Percentiles rank a stretch among this genome's conserved stretches.
Conservation (phyloP, 2,797 vertebrate species). For the Neosilurus mollespiculum region DNA sequence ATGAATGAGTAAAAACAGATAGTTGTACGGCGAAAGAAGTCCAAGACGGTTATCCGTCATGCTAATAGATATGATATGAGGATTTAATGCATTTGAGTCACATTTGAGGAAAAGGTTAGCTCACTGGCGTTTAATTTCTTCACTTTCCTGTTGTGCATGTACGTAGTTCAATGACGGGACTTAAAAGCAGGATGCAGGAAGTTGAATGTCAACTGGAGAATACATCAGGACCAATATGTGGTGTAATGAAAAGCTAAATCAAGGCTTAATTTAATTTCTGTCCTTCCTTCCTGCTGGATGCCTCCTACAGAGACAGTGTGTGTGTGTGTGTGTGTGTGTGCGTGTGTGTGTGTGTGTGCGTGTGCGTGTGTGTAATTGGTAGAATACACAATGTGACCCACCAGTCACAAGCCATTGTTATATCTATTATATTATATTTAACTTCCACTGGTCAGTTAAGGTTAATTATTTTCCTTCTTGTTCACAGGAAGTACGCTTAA, state of each 20-base stretch:
- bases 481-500: conserved; percentile 27
- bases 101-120: conserved; percentile 2
- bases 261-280: conserved; percentile 33
- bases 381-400: conserved; percentile 37
- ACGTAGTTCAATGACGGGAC: neutral
- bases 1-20: too few relatives aligned
- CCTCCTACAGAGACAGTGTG: conserved; percentile 17
- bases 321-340: conserved; percentile 19
- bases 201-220: conserved; percentile 31
- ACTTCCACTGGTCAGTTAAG: conserved; percentile 52
- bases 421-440: conserved; percentile 29
- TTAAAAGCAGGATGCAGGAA: neutral
- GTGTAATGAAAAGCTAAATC: conserved; percentile 36
- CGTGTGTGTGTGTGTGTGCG: neutral
- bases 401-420: conserved; percentile 57
- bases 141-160: neutral
- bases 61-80: neutral
- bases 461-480: conserved; percentile 63
- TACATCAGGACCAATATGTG: conserved; percentile 28
- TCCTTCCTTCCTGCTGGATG: conserved; percentile 9
- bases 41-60: neutral
- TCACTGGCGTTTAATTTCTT: neutral
- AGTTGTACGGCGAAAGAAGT: neutral
- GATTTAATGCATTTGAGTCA: neutral
- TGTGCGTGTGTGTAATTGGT: conserved; percentile 36